Evolutionary conservation across 2,797 vertebrate genomes (phyloP).

Genomic region (Alectoris magna): DNA sequence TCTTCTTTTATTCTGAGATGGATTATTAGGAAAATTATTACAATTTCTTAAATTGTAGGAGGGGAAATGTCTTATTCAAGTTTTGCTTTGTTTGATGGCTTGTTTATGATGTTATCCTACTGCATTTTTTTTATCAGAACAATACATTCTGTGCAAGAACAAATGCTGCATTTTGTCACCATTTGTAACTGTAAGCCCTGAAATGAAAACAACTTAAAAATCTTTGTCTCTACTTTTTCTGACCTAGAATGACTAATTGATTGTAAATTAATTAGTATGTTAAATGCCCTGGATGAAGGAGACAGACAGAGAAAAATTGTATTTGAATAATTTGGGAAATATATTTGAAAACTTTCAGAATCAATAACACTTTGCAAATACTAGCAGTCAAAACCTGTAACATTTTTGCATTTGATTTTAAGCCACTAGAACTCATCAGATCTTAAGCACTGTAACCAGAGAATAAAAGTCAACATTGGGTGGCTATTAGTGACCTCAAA

Average conservation of each 20-base stretch:
- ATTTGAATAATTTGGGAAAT: neutral
- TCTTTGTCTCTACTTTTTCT: neutral
- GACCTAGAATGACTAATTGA: neutral
- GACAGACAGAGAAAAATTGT: neutral
- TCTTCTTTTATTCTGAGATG: neutral
- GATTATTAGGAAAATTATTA: neutral
- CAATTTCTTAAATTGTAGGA: neutral
- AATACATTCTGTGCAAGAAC: neutral
- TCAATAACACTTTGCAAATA: conserved; percentile 9
- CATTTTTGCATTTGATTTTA: neutral
- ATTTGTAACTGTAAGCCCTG: neutral
- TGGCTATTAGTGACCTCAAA: neutral
- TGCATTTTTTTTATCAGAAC: neutral
- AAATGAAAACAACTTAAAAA: neutral
- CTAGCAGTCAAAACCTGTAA: neutral
- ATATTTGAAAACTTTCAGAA: conserved; percentile 15
- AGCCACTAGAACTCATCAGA: neutral
- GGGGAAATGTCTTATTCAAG: neutral
- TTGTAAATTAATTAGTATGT: neutral
- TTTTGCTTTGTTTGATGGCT: neutral
- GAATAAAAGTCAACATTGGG: neutral
- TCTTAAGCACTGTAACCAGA: neutral
- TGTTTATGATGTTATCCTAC: neutral
- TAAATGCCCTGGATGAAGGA: conserved; percentile 8
- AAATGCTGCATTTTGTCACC: neutral